Percentiles rank a stretch among this genome's conserved stretches.
phyloP scores from a whole-genome alignment of 2,888 invertebrate genomes.

The Marasmarcha lunaedactyla region DNA sequence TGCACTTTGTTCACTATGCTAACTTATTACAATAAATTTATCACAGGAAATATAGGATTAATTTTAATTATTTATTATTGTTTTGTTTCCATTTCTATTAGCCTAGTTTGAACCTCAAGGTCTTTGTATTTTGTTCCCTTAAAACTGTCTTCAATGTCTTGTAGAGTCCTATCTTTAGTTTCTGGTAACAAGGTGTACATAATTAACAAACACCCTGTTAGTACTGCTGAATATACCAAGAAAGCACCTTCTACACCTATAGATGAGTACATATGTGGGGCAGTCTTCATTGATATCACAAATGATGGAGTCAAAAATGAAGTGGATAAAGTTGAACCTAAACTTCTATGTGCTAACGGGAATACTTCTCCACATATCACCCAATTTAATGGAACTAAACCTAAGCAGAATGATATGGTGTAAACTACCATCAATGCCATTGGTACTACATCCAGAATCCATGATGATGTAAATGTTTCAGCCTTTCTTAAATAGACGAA shows the following conservation, averaged over 20 bases:
- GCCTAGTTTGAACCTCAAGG: conserved; percentile 43
- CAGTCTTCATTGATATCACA: conserved; percentile 60
- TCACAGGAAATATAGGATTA: too few species aligned
- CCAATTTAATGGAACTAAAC: conserved; percentile 56
- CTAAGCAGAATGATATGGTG: conserved; percentile 52
- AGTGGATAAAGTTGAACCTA: conserved; percentile 55
- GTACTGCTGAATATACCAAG: conserved; percentile 45
- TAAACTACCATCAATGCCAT: conserved; percentile 52
- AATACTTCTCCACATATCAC: conserved; percentile 63
- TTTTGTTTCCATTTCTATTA: conserved; percentile 30
- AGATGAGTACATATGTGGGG: conserved; percentile 51
- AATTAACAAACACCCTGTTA: conserved; percentile 40
- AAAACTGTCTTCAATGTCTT: conserved; percentile 59
- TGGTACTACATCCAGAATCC: conserved; percentile 41
- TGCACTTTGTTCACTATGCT: too few species aligned
- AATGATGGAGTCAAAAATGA: conserved; percentile 56
- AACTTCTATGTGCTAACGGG: conserved; percentile 54
- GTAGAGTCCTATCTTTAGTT: conserved; percentile 56
- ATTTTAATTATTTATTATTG: too few species aligned
- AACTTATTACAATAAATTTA: too few species aligned
- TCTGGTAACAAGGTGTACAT: conserved; percentile 51
- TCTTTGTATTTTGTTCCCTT: conserved; percentile 40
- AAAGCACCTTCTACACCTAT: conserved; percentile 58
- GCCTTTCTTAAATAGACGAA: conserved; percentile 50
- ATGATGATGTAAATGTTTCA: conserved; percentile 31